A percentile compares a stretch with the other conserved stretches of the same genome.
phyloP scores from a whole-genome alignment of 1,140 invertebrate genomes.

The Pollicipes pollicipes region DNA sequence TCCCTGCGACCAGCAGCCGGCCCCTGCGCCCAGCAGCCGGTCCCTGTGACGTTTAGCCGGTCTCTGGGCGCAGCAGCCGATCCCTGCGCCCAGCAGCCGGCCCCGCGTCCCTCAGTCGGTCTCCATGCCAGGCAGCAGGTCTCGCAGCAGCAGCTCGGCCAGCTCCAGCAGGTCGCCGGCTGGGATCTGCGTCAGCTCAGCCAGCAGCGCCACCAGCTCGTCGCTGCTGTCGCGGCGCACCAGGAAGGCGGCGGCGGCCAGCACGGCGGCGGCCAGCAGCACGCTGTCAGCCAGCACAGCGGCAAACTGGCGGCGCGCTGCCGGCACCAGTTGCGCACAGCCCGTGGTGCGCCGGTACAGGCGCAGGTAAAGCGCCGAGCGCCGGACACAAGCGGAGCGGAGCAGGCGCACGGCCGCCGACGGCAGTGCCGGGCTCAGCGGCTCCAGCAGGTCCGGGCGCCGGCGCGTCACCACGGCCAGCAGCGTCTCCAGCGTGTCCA shows the following conservation, averaged over 20 bases:
- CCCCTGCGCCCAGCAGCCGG: no score
- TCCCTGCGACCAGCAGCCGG: no score
- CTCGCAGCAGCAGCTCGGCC: neutral
- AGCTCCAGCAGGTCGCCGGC: neutral
- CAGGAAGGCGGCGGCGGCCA: neutral
- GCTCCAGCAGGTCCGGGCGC: neutral
- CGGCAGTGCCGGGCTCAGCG: neutral
- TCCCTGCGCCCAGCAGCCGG: no score
- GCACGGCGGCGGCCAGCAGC: neutral
- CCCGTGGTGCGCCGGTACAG: neutral
- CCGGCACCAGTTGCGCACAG: neutral
- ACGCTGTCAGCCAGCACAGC: neutral
- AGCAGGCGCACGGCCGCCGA: neutral
- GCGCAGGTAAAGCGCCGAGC: neutral
- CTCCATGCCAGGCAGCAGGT: neutral
- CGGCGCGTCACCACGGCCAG: neutral
- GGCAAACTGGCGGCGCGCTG: neutral
- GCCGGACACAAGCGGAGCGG: neutral
- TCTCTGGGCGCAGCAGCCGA: no score
- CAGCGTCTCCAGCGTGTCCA: neutral
- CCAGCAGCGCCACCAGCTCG: neutral
- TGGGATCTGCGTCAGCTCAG: neutral
- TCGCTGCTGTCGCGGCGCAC: neutral
- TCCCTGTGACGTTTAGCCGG: no score
- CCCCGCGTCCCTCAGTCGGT: no score